These are phyloP conservation scores for Condylostylus longicornis DNA, from an alignment of 1,140 invertebrate genomes.

Conservation along the genomic window DNA sequence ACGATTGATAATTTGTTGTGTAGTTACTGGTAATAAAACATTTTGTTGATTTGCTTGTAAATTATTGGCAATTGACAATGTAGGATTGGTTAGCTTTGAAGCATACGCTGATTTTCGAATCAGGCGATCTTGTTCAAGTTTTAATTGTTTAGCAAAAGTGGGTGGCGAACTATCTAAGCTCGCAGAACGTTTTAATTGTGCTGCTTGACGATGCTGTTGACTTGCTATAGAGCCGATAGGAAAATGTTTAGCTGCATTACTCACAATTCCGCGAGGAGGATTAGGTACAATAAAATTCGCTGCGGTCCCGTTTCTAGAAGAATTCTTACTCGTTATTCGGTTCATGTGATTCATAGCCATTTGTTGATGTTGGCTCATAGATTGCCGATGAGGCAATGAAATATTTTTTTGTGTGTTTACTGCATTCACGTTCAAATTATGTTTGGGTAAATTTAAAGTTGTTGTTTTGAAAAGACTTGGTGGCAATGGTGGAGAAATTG, in stretches of 20 bases:
- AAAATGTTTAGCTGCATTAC: constrained; percentile 6
- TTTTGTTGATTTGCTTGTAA: too few species aligned
- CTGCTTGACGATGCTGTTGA: constrained; percentile 19
- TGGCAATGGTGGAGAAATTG: constrained; percentile 24
- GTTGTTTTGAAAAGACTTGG: constrained; percentile 25
- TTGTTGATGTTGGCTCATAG: neutral
- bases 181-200: constrained; percentile 19
- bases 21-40: neutral
- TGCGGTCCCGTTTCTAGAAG: constrained; percentile 1
- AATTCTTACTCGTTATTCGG: constrained; percentile 11
- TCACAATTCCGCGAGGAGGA: constrained; percentile 6
- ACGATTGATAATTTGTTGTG: neutral
- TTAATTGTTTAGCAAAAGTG: constrained; percentile 11
- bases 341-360: neutral
- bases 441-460: neutral
- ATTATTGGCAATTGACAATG: too few species aligned
- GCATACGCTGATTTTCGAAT: constrained; percentile 7
- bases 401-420: constrained; percentile 1
- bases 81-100: neutral
- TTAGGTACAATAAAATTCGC: constrained; percentile 22
- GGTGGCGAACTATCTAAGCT: constrained; percentile 19
- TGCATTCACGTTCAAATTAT: neutral
- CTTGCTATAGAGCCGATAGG: constrained; percentile 27
- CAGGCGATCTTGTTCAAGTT: constrained; percentile 10
- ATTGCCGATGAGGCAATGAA: constrained; percentile 3